Evolutionary conservation across 2,113 vertebrate species (phyloP), one percentile per base, ranked within the genome.

Genomic region (Opisthocomus hoazin): DNA sequence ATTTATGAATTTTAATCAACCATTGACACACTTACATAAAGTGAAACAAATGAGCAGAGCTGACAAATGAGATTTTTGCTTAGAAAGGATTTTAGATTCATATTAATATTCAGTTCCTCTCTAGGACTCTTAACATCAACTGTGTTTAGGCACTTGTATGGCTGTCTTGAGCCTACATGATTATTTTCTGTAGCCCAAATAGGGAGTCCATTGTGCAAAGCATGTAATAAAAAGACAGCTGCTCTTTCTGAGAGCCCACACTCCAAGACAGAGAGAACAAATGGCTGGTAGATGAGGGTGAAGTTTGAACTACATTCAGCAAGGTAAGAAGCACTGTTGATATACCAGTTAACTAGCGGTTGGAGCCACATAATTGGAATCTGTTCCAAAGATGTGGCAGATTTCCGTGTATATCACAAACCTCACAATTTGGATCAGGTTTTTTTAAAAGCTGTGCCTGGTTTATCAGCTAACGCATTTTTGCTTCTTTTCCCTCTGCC

Each of bases 1-100:
- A 78, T 93, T 91, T 94, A 92, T 95, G 89, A 96, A 97, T 96
- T 96, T 96, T 93, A 94, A 94, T 91, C 83, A 94, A 50, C 57
- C 69, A 73, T 34, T 92, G 90, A 92, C 95, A 96, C 86, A 94
- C 90, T 94, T 94, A 78, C 48, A 90, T 57, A 73, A 94, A 92
- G 90, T 76, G 85, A 93, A 95, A 90, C 56, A 95, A 90, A 94
- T 86, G 83, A 97, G 70, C 86, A 45, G 60, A 86, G 53, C 60
- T 95, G 91, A 89, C 76, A 96, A 96, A 95, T 79, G 48, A 54
- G 60, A 58, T 77, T 87, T 94, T 94, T 92, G 83, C 92, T 80
- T 87, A 60, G 53, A 93, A 96, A 81, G 84, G 94, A 61, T 78
- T 92, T 94, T 73, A 79, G 15, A 78, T 78, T 91, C 64, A 18